Evolutionary conservation across 2,113 vertebrate genomes (phyloP), one percentile per base, ranked within the genome.

Genomic region (Gymnorhina tibicen): DNA sequence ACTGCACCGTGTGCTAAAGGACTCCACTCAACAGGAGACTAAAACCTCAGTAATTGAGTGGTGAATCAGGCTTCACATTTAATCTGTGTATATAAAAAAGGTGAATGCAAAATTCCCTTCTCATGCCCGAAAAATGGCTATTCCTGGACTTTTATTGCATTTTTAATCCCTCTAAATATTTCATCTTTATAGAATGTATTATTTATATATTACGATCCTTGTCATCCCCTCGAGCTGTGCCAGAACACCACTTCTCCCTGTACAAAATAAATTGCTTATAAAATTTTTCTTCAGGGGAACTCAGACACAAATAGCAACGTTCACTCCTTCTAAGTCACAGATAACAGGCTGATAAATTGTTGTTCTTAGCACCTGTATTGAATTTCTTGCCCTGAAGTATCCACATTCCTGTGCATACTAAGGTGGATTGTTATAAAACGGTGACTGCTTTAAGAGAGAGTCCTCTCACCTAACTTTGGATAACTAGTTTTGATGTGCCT

Each of bases 141-240:
- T 94, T 96, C 93, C 83, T 85, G 53, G 77, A 33, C 64, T 19
- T 94, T 76, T 78, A 96, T 49, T 96, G 53, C 62, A 89, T 91
- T 96, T 95, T 97, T 96, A 97, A 96, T 96, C 64, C 79, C 62
- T 85, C 37, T 93, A 94, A 95, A 94, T 96, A 93, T 96, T 96
- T 96, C 79, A 91, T 87, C 44, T 93, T 96, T 96, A 92, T 72
- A 73, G 91, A 68, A 62, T 87, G 73, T 42, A 92, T 95, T 96
- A 97, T 94, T 96, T 96, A 95, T 96, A 62, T 69, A 91, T 96
- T 95, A 94, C 49, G 27, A 37, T 53, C 69, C 83, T 67, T 93
- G 95, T 76, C 88, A 95, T 78, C 10, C 90, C 95, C 85, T 94
- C 83, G 35, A 92, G 85, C 79, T 91, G 60, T 90, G 85, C 94